phyloP scores from a whole-genome alignment of 2,888 invertebrate genomes.

The Nesidiocoris tenuis region DNA sequence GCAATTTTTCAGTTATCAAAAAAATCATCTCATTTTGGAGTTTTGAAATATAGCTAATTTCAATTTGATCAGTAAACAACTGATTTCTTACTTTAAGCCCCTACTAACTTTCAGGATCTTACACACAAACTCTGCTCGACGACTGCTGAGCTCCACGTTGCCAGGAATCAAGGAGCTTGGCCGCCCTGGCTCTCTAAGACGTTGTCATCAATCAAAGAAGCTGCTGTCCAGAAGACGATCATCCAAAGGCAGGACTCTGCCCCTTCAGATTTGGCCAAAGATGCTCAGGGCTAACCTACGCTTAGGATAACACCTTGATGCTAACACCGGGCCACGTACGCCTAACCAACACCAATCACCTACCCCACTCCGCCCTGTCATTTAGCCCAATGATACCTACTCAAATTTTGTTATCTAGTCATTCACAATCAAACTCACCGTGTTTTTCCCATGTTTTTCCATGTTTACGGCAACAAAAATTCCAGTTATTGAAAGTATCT shows the following conservation, averaged over 20 bases:
- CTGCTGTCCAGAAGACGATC: constrained; percentile 53
- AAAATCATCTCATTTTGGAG: no score
- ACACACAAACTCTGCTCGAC: constrained; percentile 86
- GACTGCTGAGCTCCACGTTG: constrained; percentile 71
- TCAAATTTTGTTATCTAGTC: constrained; percentile 23
- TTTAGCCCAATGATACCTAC: no score
- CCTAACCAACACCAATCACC: not conserved
- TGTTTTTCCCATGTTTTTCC: not conserved
- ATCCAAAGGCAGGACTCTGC: constrained; percentile 41
- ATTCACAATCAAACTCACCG: constrained; percentile 34
- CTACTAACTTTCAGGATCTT: constrained; percentile 75
- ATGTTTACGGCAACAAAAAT: no score
- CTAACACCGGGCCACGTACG: not conserved
- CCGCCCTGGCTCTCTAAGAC: constrained; percentile 95
- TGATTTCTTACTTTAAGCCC: no score
- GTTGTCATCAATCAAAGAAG: constrained; percentile 63
- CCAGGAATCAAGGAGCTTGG: constrained; percentile 66
- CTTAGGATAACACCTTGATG: not conserved
- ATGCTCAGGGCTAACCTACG: no score
- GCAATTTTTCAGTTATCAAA: constrained; percentile 8
- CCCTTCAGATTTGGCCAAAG: not conserved
- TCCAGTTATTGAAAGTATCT: no score
- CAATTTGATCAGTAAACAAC: constrained; percentile 32
- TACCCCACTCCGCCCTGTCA: not conserved
- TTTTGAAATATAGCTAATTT: no score